Conservation (phyloP, 2,113 vertebrate genomes). For the Solea senegalensis region DNA sequence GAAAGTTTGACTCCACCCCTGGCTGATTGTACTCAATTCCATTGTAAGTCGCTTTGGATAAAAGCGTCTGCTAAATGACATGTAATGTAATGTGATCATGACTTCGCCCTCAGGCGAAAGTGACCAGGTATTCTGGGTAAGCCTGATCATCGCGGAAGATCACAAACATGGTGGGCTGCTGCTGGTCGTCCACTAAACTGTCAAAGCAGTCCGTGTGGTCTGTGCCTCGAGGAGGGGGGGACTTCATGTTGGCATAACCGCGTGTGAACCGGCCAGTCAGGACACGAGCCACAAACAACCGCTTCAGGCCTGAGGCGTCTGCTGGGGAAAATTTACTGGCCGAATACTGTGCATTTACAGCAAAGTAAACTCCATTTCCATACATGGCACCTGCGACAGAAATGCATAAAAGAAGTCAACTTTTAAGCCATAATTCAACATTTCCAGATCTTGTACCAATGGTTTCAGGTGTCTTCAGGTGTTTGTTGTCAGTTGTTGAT, state of each 20-base stretch:
- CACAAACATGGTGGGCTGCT: constrained; percentile 77
- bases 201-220: constrained; percentile 72
- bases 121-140: constrained; percentile 83
- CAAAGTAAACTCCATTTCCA: constrained; percentile 81
- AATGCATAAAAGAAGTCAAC: not conserved
- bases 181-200: constrained; percentile 73
- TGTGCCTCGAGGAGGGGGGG: constrained; percentile 54
- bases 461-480: no score
- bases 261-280: constrained; percentile 69
- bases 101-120: constrained; percentile 61
- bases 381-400: constrained; percentile 22
- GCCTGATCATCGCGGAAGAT: constrained; percentile 83
- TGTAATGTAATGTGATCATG: no score
- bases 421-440: no score
- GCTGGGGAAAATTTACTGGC: constrained; percentile 26
- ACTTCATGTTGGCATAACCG: constrained; percentile 43
- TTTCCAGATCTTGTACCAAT: no score
- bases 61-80: no score
- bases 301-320: constrained; percentile 55
- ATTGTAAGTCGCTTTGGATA: no score
- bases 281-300: constrained; percentile 76
- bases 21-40: no score
- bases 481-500: no score
- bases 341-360: constrained; percentile 76
- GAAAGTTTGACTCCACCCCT: no score